Base-by-base conservation (phyloP, 1,140 invertebrate genomes). In the Prorops nasuta region DNA sequence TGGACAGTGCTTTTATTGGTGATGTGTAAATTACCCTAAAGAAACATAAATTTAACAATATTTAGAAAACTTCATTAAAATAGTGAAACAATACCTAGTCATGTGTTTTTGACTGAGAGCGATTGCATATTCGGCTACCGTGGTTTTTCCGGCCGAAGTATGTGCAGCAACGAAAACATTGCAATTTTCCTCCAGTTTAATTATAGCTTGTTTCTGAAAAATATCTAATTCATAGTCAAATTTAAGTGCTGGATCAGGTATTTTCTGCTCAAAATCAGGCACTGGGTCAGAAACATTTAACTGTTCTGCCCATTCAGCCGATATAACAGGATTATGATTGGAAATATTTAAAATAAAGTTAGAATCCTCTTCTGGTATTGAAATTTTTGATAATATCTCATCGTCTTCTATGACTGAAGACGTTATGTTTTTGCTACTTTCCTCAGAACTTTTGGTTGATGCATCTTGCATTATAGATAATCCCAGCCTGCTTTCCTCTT, bases 121-220 rank as follows among this genome's bases (percentile, higher is more conserved):
- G 62, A 94, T 92, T 2, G 97, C 97, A 78, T 99, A 99, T 79
- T 99, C 97, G 2, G 98, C 98, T 10, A 99, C 94, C 0, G 98
- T 96, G 1, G 98, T 99, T 81, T 99, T 99, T 14, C 97, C 98
- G 3, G 98, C 97, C 0, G 96, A 99, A 0, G 97, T 99, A 72
- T 99, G 98, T 10, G 97, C 98, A 7, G 97, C 93, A 1, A 99
- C 95, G 79, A 99, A 98, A 2, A 99, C 94, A 77, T 95, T 94
- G 56, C 95, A 87, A 36, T 91, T 87, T 63, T 94, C 87, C 80
- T 99, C 96, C 31, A 99, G 77, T 72, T 91, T 92, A 8, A 98
- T 71, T 59, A 99, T 94, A 6, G 97, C 96, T 80, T 89, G 84
- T 77, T 99, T 97, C 74, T 99, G 97, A 69, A 99, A 99, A 6